Conservation (phyloP, 1,140 invertebrate species). For the Danaus melanippus region DNA sequence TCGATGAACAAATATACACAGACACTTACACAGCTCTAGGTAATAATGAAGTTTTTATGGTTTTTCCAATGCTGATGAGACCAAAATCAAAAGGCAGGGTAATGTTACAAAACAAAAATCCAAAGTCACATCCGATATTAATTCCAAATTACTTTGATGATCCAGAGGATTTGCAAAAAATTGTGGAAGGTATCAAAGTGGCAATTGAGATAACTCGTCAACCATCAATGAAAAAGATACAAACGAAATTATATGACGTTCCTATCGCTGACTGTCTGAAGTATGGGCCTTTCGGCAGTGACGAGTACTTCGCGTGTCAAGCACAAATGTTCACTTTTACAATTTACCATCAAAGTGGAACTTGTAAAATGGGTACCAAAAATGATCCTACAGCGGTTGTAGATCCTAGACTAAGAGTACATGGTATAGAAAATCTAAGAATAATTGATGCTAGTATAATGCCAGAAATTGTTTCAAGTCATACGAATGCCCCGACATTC, state of each 20-base stretch:
- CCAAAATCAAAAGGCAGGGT: conserved; percentile 84
- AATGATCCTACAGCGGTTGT: conserved; percentile 80
- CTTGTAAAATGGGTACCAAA: conserved; percentile 86
- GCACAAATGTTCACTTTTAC: conserved; percentile 80
- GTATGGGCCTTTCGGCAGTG: conserved; percentile 75
- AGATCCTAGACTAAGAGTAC: conserved; percentile 77
- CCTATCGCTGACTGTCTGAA: conserved; percentile 76
- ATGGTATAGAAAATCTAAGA: conserved; percentile 79
- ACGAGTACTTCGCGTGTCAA: conserved; percentile 84
- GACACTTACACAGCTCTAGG: conserved; percentile 70
- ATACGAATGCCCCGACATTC: conserved; percentile 75
- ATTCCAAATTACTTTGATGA: conserved; percentile 85
- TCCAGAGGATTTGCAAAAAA: conserved; percentile 75
- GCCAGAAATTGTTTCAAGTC: conserved; percentile 75
- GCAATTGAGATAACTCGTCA: conserved; percentile 74
- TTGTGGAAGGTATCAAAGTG: conserved; percentile 77
- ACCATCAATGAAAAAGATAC: conserved; percentile 73
- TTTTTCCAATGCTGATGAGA: conserved; percentile 80
- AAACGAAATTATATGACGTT: conserved; percentile 74
- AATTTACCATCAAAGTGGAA: conserved; percentile 86
- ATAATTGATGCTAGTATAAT: conserved; percentile 86
- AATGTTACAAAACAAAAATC: conserved; percentile 78
- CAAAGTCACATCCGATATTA: conserved; percentile 84
- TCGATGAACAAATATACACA: conserved; percentile 73
- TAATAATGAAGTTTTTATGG: conserved; percentile 73